Percentiles rank a stretch among this genome's conserved stretches.
Conservation (phyloP, 1,140 invertebrate species). For the Batillaria attramentaria region DNA sequence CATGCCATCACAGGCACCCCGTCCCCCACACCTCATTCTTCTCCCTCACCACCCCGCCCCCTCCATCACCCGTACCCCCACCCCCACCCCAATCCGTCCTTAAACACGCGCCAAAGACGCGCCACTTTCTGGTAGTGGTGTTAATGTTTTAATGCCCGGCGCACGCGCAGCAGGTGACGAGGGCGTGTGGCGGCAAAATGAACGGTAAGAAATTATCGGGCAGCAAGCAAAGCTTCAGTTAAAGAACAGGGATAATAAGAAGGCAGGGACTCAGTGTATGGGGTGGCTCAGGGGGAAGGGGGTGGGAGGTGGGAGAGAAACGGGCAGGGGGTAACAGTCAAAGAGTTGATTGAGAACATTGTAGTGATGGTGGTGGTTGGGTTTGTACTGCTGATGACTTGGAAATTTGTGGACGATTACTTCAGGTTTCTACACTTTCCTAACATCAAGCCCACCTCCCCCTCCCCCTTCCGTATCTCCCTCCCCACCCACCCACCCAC, state of each 20-base stretch:
- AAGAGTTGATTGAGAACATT: not conserved
- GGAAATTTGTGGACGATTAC: too few relatives aligned
- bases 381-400: too few relatives aligned
- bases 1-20: too few relatives aligned
- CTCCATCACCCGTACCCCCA: not conserved
- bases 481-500: not conserved
- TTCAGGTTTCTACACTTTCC: too few relatives aligned
- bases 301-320: not conserved
- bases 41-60: not conserved
- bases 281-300: too few relatives aligned
- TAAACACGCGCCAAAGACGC: conserved; percentile 2
- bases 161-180: conserved; percentile 25
- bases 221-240: too few relatives aligned
- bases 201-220: too few relatives aligned
- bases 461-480: not conserved
- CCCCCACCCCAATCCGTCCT: not conserved
- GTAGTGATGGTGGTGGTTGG: too few relatives aligned
- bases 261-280: too few relatives aligned
- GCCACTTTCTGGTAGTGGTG: too few relatives aligned
- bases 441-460: not conserved
- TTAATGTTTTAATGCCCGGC: not conserved
- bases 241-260: too few relatives aligned
- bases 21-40: not conserved
- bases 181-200: conserved; percentile 5
- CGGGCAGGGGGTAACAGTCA: not conserved